Percentiles rank a stretch among this genome's conserved stretches.
Evolutionary conservation across 2,113 vertebrate genomes (phyloP).

Genomic region (Aptenodytes forsteri): DNA sequence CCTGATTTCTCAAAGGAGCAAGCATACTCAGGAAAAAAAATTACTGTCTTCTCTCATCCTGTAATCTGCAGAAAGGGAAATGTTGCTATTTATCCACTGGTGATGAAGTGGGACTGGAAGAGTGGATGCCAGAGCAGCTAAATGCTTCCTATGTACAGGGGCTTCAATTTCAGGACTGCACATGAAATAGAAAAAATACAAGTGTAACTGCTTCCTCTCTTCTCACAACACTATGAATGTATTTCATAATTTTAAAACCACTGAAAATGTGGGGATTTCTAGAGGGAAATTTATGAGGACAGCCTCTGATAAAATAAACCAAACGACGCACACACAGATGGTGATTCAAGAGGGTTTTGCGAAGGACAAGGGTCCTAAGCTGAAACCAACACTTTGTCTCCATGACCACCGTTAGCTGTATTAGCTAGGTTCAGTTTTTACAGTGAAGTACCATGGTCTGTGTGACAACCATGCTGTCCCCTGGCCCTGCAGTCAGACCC

Average conservation of each 20-base stretch:
- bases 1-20: slow-evolving; percentile 43
- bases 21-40: not conserved
- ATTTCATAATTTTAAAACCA: not conserved
- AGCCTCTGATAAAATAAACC: not conserved
- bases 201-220: not conserved
- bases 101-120: not conserved
- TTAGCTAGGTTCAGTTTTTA: not conserved
- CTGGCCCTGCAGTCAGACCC: not conserved
- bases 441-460: not conserved
- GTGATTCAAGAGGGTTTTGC: not conserved
- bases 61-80: not conserved
- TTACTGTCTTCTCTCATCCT: not conserved
- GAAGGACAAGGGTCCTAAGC: not conserved
- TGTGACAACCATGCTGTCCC: not conserved
- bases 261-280: not conserved
- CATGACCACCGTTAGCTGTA: not conserved
- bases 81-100: not conserved
- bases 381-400: not conserved
- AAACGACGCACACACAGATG: not conserved
- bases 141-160: not conserved
- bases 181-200: not conserved
- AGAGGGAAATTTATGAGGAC: not conserved
- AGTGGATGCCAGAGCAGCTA: not conserved
- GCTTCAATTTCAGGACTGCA: not conserved
- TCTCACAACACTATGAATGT: not conserved